Base-by-base conservation (phyloP, 1,140 invertebrate species). In the Drosophila leontia region DNA sequence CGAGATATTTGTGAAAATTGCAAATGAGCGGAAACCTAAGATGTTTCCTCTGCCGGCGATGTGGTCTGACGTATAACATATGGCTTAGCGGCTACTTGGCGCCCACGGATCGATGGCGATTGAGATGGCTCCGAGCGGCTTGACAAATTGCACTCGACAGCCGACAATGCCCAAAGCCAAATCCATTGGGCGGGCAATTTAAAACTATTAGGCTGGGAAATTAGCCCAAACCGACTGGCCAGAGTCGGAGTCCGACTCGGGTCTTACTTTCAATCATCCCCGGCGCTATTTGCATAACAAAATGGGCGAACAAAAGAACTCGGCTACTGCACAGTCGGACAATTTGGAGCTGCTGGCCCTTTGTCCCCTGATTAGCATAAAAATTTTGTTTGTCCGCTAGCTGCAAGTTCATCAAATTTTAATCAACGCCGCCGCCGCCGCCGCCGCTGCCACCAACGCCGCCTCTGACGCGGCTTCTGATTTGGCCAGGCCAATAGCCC, bases 391-490 rank as follows among this genome's bases (percentile, higher is more conserved):
- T 70, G 72, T 83, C 79, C 79, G 69, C 62, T 75, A 81, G 55
- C 69, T 83, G 84, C 68, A 84, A 81, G 81, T 90, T 88, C 85
- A 88, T 88, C 84, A 88, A 90, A 88, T 81, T 90, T 90, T 72
- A 84, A 90, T 88, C 85, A 84, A 81, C 80, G 60, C 48, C 50
- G 50, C 82, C 74, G 72, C 19, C 19, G 19, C 19, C 19, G 19
- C 26, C 26, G 26, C 72, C 70, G 82, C 39, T 19, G 35, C 48
- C 35, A 39, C 61, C 70, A 48, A 57, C 64, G 69, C 35, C 44
- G 44, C 41, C 23, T 15, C 45, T 26, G 7, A 15, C 7, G 26
- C 37, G 45, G 51, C 68, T 48, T 47, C 42, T 39, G 63, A 42
- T 23, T 55, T 11, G 44, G 26, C 34, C 41, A n/a, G 17, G 41